Evolutionary conservation across 1,140 invertebrate species (phyloP).

Genomic region (Hydropsyche tenuis): DNA sequence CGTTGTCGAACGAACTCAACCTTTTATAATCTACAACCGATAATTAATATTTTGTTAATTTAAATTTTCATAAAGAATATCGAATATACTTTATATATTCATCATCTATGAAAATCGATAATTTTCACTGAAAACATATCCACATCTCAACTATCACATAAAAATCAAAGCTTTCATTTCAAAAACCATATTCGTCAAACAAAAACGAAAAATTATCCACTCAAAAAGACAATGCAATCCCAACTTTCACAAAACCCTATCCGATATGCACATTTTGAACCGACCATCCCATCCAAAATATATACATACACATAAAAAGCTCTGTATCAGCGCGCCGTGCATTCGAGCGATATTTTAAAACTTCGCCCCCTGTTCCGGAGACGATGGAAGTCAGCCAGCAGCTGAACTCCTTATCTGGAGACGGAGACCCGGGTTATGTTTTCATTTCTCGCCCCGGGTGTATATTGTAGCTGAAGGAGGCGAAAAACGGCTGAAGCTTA

Average conservation of each 20-base stretch:
- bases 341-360: constrained; percentile 14
- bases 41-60: background rate
- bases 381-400: too few species aligned
- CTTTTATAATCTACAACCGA: background rate
- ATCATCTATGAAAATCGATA: background rate
- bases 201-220: too few species aligned
- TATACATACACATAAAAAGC: background rate
- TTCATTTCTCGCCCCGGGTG: background rate
- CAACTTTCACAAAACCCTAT: too few species aligned
- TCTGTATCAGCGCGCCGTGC: background rate
- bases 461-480: too few species aligned
- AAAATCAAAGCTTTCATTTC: too few species aligned
- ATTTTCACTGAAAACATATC: background rate
- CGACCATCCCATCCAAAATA: background rate
- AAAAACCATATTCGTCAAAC: too few species aligned
- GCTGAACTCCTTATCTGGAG: too few species aligned
- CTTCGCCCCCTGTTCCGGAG: background rate
- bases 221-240: too few species aligned
- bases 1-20: background rate
- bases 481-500: constrained; percentile 21
- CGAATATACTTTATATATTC: too few species aligned
- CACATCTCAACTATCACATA: too few species aligned
- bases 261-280: background rate
- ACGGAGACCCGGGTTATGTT: too few species aligned
- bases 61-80: too few species aligned